A percentile compares a stretch with the other conserved stretches of the same genome.
These are phyloP conservation scores for Vandiemenella viatica DNA, from an alignment of 2,888 invertebrate species.

Conservation along the genomic window DNA sequence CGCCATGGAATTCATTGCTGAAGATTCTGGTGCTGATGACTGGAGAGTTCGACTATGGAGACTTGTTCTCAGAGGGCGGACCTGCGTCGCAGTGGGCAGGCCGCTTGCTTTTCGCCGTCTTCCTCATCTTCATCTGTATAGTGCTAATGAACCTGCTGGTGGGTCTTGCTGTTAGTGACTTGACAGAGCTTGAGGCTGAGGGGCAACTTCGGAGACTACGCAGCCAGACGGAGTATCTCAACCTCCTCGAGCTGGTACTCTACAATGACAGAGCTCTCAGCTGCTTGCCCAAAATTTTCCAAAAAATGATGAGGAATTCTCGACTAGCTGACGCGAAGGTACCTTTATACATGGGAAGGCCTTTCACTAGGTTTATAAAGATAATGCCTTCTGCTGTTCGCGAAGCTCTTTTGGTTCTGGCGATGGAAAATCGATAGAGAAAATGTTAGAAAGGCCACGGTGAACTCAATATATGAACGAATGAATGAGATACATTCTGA, in stretches of 20 bases:
- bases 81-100: conserved; percentile 18
- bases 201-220: conserved; percentile 38
- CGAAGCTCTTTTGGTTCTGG: no score
- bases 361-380: no score
- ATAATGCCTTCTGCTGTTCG: no score
- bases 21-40: conserved; percentile 46
- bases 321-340: no score
- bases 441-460: no score
- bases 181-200: conserved; percentile 38
- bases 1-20: conserved; percentile 36
- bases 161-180: conserved; percentile 43
- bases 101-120: conserved; percentile 36
- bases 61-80: conserved; percentile 26
- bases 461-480: no score
- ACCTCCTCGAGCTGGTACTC: conserved; percentile 35
- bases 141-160: conserved; percentile 44
- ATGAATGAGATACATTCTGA: no score
- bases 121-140: conserved; percentile 38
- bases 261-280: conserved; percentile 32
- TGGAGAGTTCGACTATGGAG: conserved; percentile 39
- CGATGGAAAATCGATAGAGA: no score
- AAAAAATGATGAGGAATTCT: no score
- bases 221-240: conserved; percentile 40
- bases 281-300: conserved; percentile 29
- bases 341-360: no score